Conservation (phyloP, 2,888 invertebrate species). For the Aleiodes testaceus region DNA sequence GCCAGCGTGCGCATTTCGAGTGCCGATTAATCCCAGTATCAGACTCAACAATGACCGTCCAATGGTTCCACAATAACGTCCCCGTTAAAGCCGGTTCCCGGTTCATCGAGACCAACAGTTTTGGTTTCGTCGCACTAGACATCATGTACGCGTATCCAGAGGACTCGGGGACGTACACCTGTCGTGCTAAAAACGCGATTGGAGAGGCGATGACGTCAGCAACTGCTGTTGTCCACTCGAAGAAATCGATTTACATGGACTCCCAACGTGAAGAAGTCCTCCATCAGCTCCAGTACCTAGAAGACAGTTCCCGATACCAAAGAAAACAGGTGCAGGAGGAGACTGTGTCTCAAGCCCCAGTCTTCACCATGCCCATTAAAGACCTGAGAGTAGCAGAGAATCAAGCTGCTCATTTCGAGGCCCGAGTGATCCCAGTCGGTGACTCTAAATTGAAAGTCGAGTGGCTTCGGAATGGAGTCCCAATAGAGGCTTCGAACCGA, state of each 20-base stretch:
- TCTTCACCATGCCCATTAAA: conserved; percentile 93
- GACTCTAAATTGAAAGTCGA: conserved; percentile 94
- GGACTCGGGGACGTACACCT: conserved; percentile 96
- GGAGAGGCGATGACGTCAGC: conserved; percentile 96
- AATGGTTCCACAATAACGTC: conserved; percentile 95
- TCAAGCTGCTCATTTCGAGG: conserved; percentile 95
- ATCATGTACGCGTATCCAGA: conserved; percentile 96
- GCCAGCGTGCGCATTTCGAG: conserved; percentile 95
- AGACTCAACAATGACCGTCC: conserved; percentile 93
- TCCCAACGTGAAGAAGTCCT: conserved; percentile 91
- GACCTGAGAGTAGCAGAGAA: conserved; percentile 91
- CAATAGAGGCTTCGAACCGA: conserved; percentile 93
- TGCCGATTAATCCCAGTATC: conserved; percentile 95
- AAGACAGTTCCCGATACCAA: conserved; percentile 85
- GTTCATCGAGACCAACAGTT: conserved; percentile 96
- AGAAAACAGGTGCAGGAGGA: conserved; percentile 85
- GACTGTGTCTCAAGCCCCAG: conserved; percentile 88
- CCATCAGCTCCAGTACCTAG: conserved; percentile 85
- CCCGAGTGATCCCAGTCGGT: conserved; percentile 93
- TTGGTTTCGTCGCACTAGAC: conserved; percentile 97
- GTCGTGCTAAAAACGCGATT: conserved; percentile 91
- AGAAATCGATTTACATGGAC: conserved; percentile 89
- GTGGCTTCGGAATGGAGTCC: conserved; percentile 93
- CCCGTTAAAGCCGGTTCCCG: conserved; percentile 94
- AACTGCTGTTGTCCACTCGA: conserved; percentile 85